These are phyloP conservation scores for Rhadina sibilatrix DNA, from an alignment of 2,113 vertebrate species.

Conservation along the genomic window DNA sequence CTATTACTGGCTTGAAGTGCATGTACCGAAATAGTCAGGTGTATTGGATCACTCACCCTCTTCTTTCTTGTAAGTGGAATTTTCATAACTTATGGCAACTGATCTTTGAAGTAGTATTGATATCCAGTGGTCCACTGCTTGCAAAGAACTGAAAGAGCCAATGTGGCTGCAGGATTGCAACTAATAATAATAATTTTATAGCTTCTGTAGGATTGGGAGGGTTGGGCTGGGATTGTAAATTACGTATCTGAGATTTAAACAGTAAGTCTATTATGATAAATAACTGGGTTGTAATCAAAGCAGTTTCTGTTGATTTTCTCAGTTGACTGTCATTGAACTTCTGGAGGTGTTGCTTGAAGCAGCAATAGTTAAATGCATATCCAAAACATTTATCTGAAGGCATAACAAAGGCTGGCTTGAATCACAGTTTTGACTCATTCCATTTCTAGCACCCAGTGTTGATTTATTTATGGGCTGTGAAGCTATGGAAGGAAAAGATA, in stretches of 20 bases:
- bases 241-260: not conserved
- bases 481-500: not conserved
- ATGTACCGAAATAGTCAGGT: not conserved
- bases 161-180: not conserved
- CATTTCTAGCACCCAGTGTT: not conserved
- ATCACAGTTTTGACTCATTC: conserved; percentile 12
- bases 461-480: conserved; percentile 24
- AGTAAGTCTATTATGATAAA: not conserved
- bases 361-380: not conserved
- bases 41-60: not conserved
- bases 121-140: not conserved
- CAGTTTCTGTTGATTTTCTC: not conserved
- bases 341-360: not conserved
- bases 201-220: not conserved
- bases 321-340: not conserved
- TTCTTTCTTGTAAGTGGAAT: not conserved
- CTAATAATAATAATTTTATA: not conserved
- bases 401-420: not conserved
- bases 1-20: not conserved
- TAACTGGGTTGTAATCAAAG: not conserved
- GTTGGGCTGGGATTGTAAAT: not conserved
- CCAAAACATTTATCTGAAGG: not conserved
- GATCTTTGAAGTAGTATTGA: not conserved
- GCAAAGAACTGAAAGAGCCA: not conserved
- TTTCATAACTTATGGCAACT: not conserved